phyloP scores from a whole-genome alignment of 2,888 invertebrate species.

The Salpingus planirostris region DNA sequence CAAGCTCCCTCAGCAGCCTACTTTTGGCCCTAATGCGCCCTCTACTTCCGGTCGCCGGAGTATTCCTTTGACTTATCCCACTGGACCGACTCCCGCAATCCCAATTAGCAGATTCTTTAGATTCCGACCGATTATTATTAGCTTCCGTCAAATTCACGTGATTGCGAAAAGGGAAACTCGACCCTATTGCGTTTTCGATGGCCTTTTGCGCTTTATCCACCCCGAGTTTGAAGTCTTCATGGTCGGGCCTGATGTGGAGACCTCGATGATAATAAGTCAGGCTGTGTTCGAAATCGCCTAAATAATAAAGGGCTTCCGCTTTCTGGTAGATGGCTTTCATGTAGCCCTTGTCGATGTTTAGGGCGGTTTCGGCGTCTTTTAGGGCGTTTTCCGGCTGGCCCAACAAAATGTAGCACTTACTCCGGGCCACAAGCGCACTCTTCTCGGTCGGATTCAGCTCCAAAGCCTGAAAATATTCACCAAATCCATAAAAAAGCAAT shows the following conservation, averaged over 20 bases:
- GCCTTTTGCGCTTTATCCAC: conserved; percentile 92
- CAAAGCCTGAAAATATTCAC: conserved; percentile 59
- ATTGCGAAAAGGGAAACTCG: conserved; percentile 5
- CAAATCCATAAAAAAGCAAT: conserved; percentile 12
- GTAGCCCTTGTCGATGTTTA: conserved; percentile 62
- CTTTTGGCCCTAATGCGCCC: conserved; percentile 18
- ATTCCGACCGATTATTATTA: background rate
- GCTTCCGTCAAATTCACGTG: too few relatives aligned
- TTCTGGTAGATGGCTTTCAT: conserved; percentile 76
- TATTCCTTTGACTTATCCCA: background rate
- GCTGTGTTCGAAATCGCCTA: conserved; percentile 89
- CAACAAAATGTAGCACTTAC: conserved; percentile 78
- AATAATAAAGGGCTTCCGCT: conserved; percentile 84
- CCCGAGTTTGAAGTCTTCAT: conserved; percentile 66
- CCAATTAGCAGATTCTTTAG: background rate
- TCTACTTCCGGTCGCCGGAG: background rate
- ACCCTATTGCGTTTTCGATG: conserved; percentile 82
- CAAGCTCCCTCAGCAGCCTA: conserved; percentile 44
- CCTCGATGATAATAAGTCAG: conserved; percentile 88
- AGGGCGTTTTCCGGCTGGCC: conserved; percentile 79
- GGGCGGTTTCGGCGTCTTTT: conserved; percentile 74
- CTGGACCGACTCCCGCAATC: background rate
- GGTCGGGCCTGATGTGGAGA: conserved; percentile 72
- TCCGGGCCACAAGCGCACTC: conserved; percentile 78
- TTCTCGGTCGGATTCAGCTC: conserved; percentile 78